phyloP scores from a whole-genome alignment of 2,113 vertebrate species.

The Nothoprocta perdicaria region DNA sequence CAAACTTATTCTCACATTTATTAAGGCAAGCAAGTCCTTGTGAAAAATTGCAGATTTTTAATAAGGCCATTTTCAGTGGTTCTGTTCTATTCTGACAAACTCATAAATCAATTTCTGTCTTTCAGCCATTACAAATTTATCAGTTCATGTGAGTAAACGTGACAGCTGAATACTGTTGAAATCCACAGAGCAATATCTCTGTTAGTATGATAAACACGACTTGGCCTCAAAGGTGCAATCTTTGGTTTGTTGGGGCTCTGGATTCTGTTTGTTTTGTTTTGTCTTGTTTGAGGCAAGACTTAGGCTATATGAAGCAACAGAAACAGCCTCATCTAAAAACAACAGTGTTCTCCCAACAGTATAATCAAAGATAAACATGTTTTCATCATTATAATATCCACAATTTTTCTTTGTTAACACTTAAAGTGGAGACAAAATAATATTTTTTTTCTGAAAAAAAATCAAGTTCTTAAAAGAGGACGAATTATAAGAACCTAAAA shows the following conservation, averaged over 20 bases:
- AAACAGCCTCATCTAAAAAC: background rate
- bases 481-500: background rate
- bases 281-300: background rate
- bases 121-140: constrained; percentile 69
- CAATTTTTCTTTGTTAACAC: background rate
- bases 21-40: constrained; percentile 65
- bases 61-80: constrained; percentile 66
- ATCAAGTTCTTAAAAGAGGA: background rate
- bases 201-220: constrained; percentile 38
- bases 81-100: constrained; percentile 64
- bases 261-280: background rate
- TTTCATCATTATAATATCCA: background rate
- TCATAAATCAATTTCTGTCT: constrained; percentile 73
- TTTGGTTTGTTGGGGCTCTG: constrained; percentile 29
- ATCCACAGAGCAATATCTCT: constrained; percentile 51
- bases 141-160: constrained; percentile 56
- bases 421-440: background rate
- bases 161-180: constrained; percentile 64
- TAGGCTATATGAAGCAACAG: background rate
- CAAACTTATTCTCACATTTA: constrained; percentile 71
- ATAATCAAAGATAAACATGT: background rate
- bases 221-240: background rate
- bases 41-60: constrained; percentile 76
- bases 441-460: background rate
- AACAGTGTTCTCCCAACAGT: background rate